Base-by-base conservation (phyloP, 2,797 vertebrate species). In the Acanthiza pusilla region DNA sequence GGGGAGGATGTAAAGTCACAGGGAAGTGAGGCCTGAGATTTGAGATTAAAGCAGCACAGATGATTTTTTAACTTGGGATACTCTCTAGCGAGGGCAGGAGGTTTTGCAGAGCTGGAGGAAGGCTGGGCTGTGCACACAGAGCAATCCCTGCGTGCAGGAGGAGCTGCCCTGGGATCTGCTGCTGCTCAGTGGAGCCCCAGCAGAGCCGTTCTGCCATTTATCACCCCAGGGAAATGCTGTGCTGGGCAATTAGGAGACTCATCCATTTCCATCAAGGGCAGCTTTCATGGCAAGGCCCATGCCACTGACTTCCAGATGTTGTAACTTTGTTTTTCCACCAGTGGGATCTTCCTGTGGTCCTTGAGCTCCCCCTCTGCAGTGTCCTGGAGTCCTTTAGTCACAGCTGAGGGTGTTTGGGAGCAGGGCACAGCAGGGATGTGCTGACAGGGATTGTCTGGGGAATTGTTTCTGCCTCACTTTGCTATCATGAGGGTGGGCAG, bases 1-100 rank as follows among this genome's bases (percentile, higher is more conserved):
- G 65, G 85, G 75, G 22, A 63, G 93, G 58, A 61, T 29, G 2
- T 66, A 20, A 74, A 84, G 93, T 60, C 89, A 36, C 34, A 48
- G 66, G 70, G 70, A 88, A 81, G 34, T 1, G 43, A 83, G 91
- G 66, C 81, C 89, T 50, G 89, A 74, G 93, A n/a, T 82, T 89
- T 93, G 63, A 53, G 38, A 34, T 73, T 32, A 27, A 68, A 74
- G 89, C n/a, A 32, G 74, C 71, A 58, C 94, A 93, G 6, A 72
- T 72, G 85, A 21, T 79, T 96, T 94, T 83, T 40, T 40, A 67
- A 21, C 86, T 61, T 60, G 72, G 91, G 89, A 85, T 80, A 50
- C 88, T 87, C 87, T 61, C 61, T 61, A 40, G 80, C 0, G 5
- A 91, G 90, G 90, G 83, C 95, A 93, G 80, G 67, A 79, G 20